A percentile compares a stretch with the other conserved stretches of the same genome.
Conservation (phyloP, 2,888 invertebrate genomes). For the Drosophila neonasuta region DNA sequence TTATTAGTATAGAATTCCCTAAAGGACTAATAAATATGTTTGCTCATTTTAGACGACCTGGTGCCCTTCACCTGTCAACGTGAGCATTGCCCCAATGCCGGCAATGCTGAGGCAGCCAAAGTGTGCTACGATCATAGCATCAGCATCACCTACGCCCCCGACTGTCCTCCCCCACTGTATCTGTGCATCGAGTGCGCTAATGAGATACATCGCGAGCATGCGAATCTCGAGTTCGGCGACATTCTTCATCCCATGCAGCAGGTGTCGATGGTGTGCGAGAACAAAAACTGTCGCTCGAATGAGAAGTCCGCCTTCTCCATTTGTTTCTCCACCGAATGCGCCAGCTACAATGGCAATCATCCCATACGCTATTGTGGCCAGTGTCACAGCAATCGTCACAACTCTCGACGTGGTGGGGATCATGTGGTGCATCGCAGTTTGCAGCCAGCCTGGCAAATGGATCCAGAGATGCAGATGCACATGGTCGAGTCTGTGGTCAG, state of each 20-base stretch:
- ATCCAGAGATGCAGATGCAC: slow-evolving; percentile 94
- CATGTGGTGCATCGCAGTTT: slow-evolving; percentile 95
- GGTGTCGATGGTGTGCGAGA: slow-evolving; percentile 97
- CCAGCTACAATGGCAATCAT: slow-evolving; percentile 96
- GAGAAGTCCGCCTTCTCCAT: slow-evolving; percentile 97
- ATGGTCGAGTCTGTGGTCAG: slow-evolving; percentile 96
- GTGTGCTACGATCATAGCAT: slow-evolving; percentile 97
- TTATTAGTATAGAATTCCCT: too few species aligned
- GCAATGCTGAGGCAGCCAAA: slow-evolving; percentile 93
- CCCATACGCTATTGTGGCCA: slow-evolving; percentile 96
- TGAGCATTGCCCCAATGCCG: slow-evolving; percentile 94
- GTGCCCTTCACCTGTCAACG: slow-evolving; percentile 94
- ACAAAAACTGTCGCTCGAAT: slow-evolving; percentile 96
- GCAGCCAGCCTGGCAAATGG: slow-evolving; percentile 94
- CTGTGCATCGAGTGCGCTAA: slow-evolving; percentile 98
- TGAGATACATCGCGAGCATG: slow-evolving; percentile 93
- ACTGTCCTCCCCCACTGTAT: slow-evolving; percentile 96
- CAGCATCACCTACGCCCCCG: slow-evolving; percentile 92
- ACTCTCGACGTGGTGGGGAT: slow-evolving; percentile 92
- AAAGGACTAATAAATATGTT: not conserved
- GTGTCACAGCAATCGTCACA: slow-evolving; percentile 94
- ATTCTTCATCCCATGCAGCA: slow-evolving; percentile 96
- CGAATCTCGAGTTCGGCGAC: slow-evolving; percentile 92
- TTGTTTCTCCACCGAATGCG: slow-evolving; percentile 98
- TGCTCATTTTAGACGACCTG: slow-evolving; percentile 85